Percentiles rank a stretch among this genome's conserved stretches.
These are phyloP conservation scores for Pygmarrhopalites habei DNA, from an alignment of 1,140 invertebrate genomes.

Conservation along the genomic window DNA sequence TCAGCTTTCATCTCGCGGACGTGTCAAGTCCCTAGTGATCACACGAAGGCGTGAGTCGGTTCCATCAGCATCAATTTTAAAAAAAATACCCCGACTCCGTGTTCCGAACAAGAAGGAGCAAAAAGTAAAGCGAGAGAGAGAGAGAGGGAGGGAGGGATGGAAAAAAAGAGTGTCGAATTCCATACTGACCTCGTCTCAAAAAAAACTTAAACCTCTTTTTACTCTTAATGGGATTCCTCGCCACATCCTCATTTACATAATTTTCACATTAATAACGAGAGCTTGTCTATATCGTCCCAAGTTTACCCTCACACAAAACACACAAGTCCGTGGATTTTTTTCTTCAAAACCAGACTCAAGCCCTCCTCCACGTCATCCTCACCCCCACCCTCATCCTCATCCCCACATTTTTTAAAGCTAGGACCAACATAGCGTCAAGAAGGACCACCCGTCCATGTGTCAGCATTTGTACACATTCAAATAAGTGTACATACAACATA, in stretches of 20 bases:
- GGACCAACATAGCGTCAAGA: no score
- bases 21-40: conserved; percentile 24
- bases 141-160: not conserved
- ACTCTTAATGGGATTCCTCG: conserved; percentile 32
- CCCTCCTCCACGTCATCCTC: no score
- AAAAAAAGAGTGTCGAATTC: conserved; percentile 31
- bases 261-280: conserved; percentile 35
- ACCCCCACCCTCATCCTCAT: no score
- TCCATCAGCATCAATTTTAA: conserved; percentile 36
- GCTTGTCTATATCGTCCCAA: not conserved
- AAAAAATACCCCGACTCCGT: conserved; percentile 14
- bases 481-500: no score
- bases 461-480: no score
- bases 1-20: conserved; percentile 19
- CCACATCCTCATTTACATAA: conserved; percentile 36
- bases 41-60: conserved; percentile 19
- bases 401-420: no score
- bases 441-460: no score
- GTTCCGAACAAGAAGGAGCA: not conserved
- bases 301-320: not conserved
- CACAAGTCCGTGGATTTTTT: not conserved
- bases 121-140: not conserved
- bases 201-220: conserved; percentile 14
- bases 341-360: no score
- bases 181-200: conserved; percentile 33